Percentiles rank a stretch among this genome's conserved stretches.
Evolutionary conservation across 2,113 vertebrate genomes (phyloP).

Genomic region (Furnarius figulus): DNA sequence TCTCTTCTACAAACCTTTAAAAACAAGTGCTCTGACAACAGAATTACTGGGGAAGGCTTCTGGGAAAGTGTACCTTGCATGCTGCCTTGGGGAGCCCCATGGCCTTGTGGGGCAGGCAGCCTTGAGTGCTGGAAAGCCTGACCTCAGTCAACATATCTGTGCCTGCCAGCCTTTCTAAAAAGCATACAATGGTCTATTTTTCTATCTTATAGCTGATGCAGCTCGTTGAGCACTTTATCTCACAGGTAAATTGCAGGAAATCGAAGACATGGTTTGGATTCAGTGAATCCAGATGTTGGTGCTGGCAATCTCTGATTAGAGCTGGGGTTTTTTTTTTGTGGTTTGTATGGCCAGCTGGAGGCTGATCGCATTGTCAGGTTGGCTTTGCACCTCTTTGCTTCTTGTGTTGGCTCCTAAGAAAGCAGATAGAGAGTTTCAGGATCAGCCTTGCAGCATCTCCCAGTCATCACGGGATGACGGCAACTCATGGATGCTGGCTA

Average conservation of each 20-base stretch:
- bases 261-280: background rate
- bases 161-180: background rate
- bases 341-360: rapidly evolving
- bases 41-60: background rate
- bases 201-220: background rate
- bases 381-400: background rate
- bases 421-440: background rate
- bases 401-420: background rate
- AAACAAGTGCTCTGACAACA: background rate
- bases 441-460: background rate
- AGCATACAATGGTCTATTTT: rapidly evolving
- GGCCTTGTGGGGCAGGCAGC: rapidly evolving
- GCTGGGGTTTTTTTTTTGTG: background rate
- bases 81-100: rapidly evolving
- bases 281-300: background rate
- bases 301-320: rapidly evolving
- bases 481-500: background rate
- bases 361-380: background rate
- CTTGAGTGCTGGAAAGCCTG: rapidly evolving
- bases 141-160: rapidly evolving
- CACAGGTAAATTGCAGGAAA: background rate
- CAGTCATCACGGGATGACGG: rapidly evolving
- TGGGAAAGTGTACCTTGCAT: rapidly evolving
- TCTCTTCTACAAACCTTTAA: background rate
- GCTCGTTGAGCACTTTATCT: background rate